Evolutionary conservation across 1,140 invertebrate genomes (phyloP), one percentile per base, ranked within the genome.

Genomic region (Drosophila erecta): DNA sequence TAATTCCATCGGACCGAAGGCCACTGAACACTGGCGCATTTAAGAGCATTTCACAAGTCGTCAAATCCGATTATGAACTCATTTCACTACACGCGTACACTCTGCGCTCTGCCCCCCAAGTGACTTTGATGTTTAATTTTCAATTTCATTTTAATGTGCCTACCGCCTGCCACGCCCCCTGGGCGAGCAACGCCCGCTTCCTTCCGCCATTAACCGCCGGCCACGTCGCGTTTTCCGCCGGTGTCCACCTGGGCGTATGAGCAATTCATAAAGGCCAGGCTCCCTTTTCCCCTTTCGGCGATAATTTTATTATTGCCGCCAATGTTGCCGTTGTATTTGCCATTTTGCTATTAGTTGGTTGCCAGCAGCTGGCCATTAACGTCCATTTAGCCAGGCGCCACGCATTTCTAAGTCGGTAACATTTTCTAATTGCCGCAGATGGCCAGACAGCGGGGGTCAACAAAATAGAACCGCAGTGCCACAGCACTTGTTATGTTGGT

Each of bases 41-140:
- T 79, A 80, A 84, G 89, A 84, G 53, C 84, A 87, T 87, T 87
- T 87, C 65, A 80, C 84, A 89, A 87, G 84, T 84, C 79, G 84
- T 84, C 84, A 89, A 87, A 87, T 87, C 84, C 84, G 84, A 89
- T 87, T 87, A 87, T 87, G 79, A 87, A 87, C 84, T 89, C 84
- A 84, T 87, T 87, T 87, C 79, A 73, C 67, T 80, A 79, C n/a
- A n/a, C n/a, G n/a, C n/a, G n/a, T 76, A 76, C 58, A 51, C 46
- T 60, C 57, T 38, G 20, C 46, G 10, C 57, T 38, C 15, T 35
- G 77, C 38, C 73, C 69, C 49, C 61, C 40, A 1, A 71, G 69
- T 62, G 87, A 89, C 84, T 87, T 87, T 87, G 84, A 87, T 87
- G 84, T 87, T 87, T 89, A 89, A 87, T 87, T 87, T 89, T 67